Base-by-base conservation (phyloP, 2,888 invertebrate genomes). In the Rhodophaea formosa region DNA sequence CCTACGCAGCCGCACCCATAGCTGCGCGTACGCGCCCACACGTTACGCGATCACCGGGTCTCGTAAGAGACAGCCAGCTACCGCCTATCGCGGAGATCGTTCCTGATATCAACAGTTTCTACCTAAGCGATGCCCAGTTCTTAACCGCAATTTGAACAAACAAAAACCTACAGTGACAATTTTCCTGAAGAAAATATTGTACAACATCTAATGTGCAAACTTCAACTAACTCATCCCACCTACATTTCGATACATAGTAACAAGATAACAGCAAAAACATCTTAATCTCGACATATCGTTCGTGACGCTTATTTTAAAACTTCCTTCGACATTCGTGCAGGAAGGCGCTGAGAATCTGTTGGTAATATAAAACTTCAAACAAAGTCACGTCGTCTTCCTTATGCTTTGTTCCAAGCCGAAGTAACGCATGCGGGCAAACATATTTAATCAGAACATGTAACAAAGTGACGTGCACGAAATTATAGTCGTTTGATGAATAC, bases 1-100 rank as follows among this genome's bases (percentile, higher is more conserved):
- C 89, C 89, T 71, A 72, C 77, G 77, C 76, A 80, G 86, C 84
- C 86, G 86, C 86, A 80, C 86, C 86, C 83, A 81, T 72, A 71
- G 75, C 80, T 75, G 79, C 76, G 81, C 79, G 78, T 72, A 79
- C 81, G 80, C 74, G 66, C 82, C 80, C 80, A 82, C 80, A 82
- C 80, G 79, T 82, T 82, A 84, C 81, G 80, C 78, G 80, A 77
- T 70, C 80, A 66, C 69, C 62, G 68, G 68, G 66, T 59, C 59
- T 64, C 56, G 65, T 62, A 58, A 64, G 63, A 69, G 69, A 68
- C 70, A 72, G 71, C 66, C 68, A 67, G 66, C 60, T 63, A 64
- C 60, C 60, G 66, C 60, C 67, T 70, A 64, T 62, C 10, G 12
- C 30, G 12, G 15, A 42, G 15, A 46, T 39, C 14, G 15, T 29